phyloP scores from a whole-genome alignment of 2,797 vertebrate genomes.

The Ciconia nigra region DNA sequence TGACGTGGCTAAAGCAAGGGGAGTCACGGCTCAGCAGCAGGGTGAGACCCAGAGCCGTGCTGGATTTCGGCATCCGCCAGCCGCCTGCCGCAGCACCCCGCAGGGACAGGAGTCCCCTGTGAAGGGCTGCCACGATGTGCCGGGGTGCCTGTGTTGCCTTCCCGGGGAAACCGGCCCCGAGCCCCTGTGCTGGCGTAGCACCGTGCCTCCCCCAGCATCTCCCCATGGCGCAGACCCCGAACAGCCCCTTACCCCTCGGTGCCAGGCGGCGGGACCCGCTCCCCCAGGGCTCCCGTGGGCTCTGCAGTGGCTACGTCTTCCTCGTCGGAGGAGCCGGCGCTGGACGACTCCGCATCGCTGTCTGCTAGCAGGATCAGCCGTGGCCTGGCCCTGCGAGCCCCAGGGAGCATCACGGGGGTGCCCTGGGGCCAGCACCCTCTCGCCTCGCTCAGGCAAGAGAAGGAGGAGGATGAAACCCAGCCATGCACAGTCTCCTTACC shows the following conservation, averaged over 20 bases:
- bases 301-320: slow-evolving; percentile 79
- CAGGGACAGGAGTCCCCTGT: background rate
- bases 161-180: fast-evolving
- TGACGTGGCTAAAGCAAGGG: slow-evolving; percentile 65
- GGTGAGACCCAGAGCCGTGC: background rate
- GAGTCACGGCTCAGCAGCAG: background rate
- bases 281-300: slow-evolving; percentile 65
- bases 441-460: fast-evolving
- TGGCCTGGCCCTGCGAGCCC: background rate
- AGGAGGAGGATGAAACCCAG: background rate
- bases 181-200: background rate
- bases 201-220: fast-evolving
- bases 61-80: background rate
- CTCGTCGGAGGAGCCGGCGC: slow-evolving; percentile 87
- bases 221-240: background rate
- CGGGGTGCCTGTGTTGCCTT: background rate
- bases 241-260: slow-evolving; percentile 77
- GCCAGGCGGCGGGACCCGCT: slow-evolving; percentile 63
- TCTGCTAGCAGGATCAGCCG: slow-evolving; percentile 81
- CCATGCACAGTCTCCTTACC: slow-evolving; percentile 49
- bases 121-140: fast-evolving
- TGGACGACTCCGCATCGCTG: slow-evolving; percentile 90
- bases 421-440: background rate
- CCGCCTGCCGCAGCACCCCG: background rate
- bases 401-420: background rate